Percentiles rank a stretch among this genome's conserved stretches.
Conservation (phyloP, 2,797 vertebrate genomes). For the Sebastes oblongus region DNA sequence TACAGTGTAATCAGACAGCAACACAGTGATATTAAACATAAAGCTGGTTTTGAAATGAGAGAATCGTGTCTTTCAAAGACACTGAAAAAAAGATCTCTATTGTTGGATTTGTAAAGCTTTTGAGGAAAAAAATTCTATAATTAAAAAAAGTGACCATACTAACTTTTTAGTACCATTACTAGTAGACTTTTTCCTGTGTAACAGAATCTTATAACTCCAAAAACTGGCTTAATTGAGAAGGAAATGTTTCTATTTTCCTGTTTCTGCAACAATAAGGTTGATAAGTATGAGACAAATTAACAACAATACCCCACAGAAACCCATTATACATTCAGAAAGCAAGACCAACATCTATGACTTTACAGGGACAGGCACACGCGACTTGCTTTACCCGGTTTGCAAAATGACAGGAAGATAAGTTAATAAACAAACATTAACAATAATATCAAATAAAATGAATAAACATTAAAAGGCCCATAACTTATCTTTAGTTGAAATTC, state of each 20-base stretch:
- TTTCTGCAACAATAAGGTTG: not conserved
- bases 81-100: not conserved
- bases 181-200: not conserved
- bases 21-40: not conserved
- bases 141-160: not conserved
- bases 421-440: not conserved
- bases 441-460: not conserved
- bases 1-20: not conserved
- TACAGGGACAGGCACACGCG: not conserved
- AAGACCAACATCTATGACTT: not conserved
- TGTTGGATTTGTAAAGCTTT: not conserved
- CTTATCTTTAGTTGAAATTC: not conserved
- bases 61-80: not conserved
- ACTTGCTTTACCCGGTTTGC: not conserved
- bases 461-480: not conserved
- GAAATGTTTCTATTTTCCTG: not conserved
- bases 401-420: no score
- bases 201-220: not conserved
- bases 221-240: not conserved
- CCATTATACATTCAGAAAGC: not conserved
- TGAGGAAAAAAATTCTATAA: not conserved
- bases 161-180: constrained; percentile 2
- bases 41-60: not conserved
- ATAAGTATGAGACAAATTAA: not conserved
- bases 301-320: not conserved